Conservation (phyloP, 2,888 invertebrate species). For the Xylophagus ater region DNA sequence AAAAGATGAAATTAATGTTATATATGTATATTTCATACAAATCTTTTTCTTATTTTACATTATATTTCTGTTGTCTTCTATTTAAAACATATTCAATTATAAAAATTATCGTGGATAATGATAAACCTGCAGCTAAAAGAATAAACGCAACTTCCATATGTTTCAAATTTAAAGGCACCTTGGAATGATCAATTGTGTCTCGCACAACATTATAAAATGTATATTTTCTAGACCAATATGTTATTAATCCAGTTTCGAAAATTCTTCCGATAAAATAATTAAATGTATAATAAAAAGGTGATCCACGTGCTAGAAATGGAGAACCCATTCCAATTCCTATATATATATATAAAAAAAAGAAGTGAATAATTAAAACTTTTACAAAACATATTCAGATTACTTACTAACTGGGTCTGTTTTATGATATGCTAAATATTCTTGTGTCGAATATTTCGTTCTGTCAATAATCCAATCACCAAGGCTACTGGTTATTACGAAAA, state of each 20-base stretch:
- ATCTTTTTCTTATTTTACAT: too few relatives aligned
- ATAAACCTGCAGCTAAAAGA: too few relatives aligned
- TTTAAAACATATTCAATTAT: too few relatives aligned
- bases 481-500: background rate
- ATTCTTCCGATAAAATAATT: background rate
- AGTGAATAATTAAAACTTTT: too few relatives aligned
- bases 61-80: too few relatives aligned
- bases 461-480: slow-evolving; percentile 3
- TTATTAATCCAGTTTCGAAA: background rate
- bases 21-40: too few relatives aligned
- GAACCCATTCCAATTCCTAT: background rate
- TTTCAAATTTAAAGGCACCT: too few relatives aligned
- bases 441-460: background rate
- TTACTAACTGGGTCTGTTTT: slow-evolving; percentile 3
- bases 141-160: too few relatives aligned
- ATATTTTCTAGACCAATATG: background rate
- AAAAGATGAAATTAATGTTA: too few relatives aligned
- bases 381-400: slow-evolving; percentile 1
- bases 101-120: too few relatives aligned
- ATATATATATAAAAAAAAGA: background rate
- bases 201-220: slow-evolving; percentile 1
- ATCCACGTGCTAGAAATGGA: slow-evolving; percentile 8
- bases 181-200: too few relatives aligned
- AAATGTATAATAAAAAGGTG: slow-evolving; percentile 7
- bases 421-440: slow-evolving; percentile 2